Conservation (phyloP, 2,113 vertebrate genomes). For the Pseudonaja textilis region DNA sequence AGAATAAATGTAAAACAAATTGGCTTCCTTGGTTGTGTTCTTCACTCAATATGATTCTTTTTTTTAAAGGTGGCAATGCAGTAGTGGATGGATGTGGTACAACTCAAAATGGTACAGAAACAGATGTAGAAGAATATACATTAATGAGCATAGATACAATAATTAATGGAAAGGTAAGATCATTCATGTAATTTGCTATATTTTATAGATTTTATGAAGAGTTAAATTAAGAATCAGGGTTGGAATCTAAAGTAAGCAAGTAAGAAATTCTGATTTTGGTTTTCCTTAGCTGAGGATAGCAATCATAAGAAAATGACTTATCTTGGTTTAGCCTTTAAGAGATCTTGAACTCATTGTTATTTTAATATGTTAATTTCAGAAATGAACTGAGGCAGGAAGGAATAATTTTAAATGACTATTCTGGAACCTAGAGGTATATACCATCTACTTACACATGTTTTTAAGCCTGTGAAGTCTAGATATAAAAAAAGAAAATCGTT, state of each 20-base stretch:
- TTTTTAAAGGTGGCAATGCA: conserved; percentile 79
- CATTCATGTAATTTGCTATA: neutral
- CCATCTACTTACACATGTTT: neutral
- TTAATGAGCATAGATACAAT: conserved; percentile 98
- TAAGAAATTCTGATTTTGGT: neutral
- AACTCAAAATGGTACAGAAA: conserved; percentile 77
- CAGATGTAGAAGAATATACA: conserved; percentile 76
- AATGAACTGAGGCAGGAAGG: neutral
- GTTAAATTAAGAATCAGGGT: neutral
- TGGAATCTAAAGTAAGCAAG: neutral
- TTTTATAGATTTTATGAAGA: neutral
- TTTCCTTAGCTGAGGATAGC: neutral
- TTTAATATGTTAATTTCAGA: neutral
- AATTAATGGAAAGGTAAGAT: conserved; percentile 92
- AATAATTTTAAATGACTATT: neutral
- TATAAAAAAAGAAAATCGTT: neutral
- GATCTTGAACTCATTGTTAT: neutral
- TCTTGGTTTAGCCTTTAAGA: neutral
- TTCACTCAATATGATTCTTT: neutral
- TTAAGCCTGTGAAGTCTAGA: neutral
- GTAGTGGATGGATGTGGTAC: conserved; percentile 79
- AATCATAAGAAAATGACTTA: neutral
- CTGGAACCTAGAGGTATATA: neutral
- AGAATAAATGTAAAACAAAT: neutral
- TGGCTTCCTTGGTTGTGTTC: neutral